phyloP scores from a whole-genome alignment of 2,797 vertebrate species.

The Rhinophrynus dorsalis region DNA sequence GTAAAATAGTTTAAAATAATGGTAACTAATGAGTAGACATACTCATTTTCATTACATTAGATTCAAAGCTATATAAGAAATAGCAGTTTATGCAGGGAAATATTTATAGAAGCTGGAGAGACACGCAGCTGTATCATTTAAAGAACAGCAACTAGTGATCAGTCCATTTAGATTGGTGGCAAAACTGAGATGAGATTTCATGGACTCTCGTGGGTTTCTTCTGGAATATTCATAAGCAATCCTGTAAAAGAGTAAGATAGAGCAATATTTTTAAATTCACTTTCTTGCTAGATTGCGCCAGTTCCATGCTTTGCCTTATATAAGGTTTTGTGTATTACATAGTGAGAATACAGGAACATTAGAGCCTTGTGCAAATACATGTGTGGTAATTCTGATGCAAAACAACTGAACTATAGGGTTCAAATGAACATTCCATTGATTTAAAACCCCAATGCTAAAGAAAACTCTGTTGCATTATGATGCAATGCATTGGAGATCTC shows the following conservation, averaged over 20 bases:
- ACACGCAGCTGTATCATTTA: background rate
- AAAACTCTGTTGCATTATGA: too few relatives aligned
- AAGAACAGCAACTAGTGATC: background rate
- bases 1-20: too few relatives aligned
- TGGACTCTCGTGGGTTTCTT: background rate
- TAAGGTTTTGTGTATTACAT: background rate
- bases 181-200: background rate
- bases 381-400: too few relatives aligned
- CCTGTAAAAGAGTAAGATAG: background rate
- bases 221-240: slow-evolving; percentile 13
- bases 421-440: too few relatives aligned
- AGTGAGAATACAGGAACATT: background rate
- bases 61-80: too few relatives aligned
- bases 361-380: background rate
- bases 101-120: background rate
- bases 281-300: background rate
- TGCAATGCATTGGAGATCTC: too few relatives aligned
- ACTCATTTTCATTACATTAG: too few relatives aligned
- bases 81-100: background rate
- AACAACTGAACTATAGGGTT: too few relatives aligned
- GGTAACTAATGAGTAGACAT: too few relatives aligned
- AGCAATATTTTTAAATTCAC: background rate
- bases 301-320: background rate
- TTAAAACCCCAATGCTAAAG: too few relatives aligned
- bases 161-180: background rate